Evolutionary conservation across 2,888 invertebrate genomes (phyloP), one percentile per base, ranked within the genome.

Genomic region (Agrochola circellaris): DNA sequence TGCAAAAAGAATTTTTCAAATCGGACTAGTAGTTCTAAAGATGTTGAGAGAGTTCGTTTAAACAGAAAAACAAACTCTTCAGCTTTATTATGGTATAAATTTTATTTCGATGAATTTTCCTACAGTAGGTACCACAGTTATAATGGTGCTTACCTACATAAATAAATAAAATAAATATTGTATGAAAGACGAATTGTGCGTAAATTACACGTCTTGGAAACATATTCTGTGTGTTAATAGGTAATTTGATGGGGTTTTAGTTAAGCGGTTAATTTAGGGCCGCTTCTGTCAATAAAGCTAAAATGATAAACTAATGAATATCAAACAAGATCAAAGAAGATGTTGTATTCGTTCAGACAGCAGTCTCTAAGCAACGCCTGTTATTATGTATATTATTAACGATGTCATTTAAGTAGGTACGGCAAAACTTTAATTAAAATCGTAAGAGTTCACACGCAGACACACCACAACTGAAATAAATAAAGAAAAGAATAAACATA

Each of bases 191-290:
- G 20, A 64, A 42, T 26, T 79, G n/a, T 56, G 60, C 11, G 61
- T 62, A 73, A 80, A 80, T 80, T 66, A 84, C 64, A 75, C 64
- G 51, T 20, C 38, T 56, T 1, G 17, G 17, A 66, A 60, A 69
- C 54, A 62, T 67, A 54, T 38, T 42, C 3, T 26, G n/a, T 68
- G 48, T 62, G 71, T 58, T 66, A 48, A 75, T 23, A 61, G 4
- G 56, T 83, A 51, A 72, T 75, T 8, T 15, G 9, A 65, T 67
- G 23, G 15, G 6, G n/a, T 34, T 68, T 8, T 51, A 34, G 17
- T 20, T 42, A 34, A 51, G 51, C 42, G 64, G 15, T 30, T 71
- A 56, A 60, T 64, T 71, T 60, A 30, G 17, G 30, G 30, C 9
- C n/a, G 2, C 70, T 42, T 77, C 5, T 68, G 51, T 83, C 20